Percentiles rank a stretch among this genome's conserved stretches.
Evolutionary conservation across 2,888 invertebrate genomes (phyloP).

Genomic region (Taphrorychus bicolor): DNA sequence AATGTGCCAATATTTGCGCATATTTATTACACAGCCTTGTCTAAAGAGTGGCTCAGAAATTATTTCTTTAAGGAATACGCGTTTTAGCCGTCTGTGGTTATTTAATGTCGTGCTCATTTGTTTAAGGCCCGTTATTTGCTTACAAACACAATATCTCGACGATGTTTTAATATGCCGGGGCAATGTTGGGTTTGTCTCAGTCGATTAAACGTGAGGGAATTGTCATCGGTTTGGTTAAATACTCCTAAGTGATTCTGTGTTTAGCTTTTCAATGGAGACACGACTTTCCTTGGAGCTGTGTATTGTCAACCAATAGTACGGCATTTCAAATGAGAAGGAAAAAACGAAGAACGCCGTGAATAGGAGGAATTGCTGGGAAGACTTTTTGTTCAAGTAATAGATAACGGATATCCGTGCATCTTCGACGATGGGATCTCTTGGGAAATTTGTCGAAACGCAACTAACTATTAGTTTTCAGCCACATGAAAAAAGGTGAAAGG

Average conservation of each 20-base stretch:
- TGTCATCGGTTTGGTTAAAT: neutral
- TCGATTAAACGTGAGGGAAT: conserved; percentile 3
- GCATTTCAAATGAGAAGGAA: neutral
- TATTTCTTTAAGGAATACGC: conserved; percentile 11
- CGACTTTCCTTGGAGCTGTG: neutral
- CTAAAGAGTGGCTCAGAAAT: conserved; percentile 30
- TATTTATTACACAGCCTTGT: conserved; percentile 36
- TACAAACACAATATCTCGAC: conserved; percentile 4
- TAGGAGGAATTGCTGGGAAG: no score
- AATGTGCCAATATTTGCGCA: conserved; percentile 38
- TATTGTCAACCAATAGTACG: neutral
- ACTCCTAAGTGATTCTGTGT: neutral
- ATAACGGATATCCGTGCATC: no score
- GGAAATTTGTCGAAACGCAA: no score
- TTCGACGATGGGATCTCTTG: no score
- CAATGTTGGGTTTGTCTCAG: conserved; percentile 4
- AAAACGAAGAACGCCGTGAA: no score
- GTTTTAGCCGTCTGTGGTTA: conserved; percentile 8
- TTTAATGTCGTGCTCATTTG: conserved; percentile 14
- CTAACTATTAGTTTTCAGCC: no score
- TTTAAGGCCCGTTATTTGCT: conserved; percentile 11
- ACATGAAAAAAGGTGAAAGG: no score
- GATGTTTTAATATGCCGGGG: no score
- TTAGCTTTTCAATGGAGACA: neutral
- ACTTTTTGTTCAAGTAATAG: no score